Evolutionary conservation across 2,888 invertebrate species (phyloP).

Genomic region (Aphodius sticticus): DNA sequence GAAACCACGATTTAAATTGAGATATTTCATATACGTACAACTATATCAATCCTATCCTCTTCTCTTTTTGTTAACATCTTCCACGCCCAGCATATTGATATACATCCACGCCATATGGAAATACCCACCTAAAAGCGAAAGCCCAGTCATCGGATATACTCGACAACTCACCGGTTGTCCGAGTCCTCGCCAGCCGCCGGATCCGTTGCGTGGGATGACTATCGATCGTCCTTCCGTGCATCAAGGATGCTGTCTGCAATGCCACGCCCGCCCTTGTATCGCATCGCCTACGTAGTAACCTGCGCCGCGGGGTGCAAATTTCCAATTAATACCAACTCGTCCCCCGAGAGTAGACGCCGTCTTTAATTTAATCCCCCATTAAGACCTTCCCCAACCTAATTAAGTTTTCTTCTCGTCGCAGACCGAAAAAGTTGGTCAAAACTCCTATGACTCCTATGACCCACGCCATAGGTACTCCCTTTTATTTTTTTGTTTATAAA

Average conservation of each 20-base stretch:
- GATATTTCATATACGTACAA: neutral
- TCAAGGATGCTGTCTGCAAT: conserved; percentile 41
- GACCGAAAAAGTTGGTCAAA: neutral
- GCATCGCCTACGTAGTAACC: conserved; percentile 4
- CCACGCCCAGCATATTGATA: neutral
- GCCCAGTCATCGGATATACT: neutral
- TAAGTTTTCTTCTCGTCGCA: neutral
- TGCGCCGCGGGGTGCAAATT: neutral
- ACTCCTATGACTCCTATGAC: too few species aligned
- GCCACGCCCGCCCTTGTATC: conserved; percentile 39
- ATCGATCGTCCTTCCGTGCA: conserved; percentile 39
- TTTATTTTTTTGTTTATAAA: too few species aligned
- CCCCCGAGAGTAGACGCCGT: neutral
- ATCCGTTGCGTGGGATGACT: conserved; percentile 25
- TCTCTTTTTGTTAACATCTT: neutral
- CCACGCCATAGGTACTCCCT: too few species aligned
- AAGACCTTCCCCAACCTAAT: neutral
- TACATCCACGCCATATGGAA: neutral
- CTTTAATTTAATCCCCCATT: neutral
- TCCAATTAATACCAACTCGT: neutral
- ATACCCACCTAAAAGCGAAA: neutral
- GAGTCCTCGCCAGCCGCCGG: neutral
- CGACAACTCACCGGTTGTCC: neutral
- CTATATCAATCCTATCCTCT: neutral
- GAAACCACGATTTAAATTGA: neutral